phyloP scores from a whole-genome alignment of 2,888 invertebrate genomes.

The Neoscelio sp. region DNA sequence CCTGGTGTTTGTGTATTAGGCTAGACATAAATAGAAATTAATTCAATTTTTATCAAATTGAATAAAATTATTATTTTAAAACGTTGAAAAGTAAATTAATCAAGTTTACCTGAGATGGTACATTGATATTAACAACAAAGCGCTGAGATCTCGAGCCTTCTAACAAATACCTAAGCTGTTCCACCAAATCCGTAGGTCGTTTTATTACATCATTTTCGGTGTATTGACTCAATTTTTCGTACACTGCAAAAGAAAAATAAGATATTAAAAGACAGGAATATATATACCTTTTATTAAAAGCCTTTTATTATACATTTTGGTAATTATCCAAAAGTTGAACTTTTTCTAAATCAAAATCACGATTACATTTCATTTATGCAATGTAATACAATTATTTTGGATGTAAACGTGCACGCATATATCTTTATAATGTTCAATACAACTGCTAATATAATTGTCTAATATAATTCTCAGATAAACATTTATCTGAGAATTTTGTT shows the following conservation, averaged over 20 bases:
- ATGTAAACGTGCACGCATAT: too few relatives aligned
- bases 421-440: too few relatives aligned
- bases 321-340: too few relatives aligned
- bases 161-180: conserved; percentile 79
- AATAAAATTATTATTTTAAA: conserved; percentile 11
- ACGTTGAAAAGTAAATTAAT: not conserved
- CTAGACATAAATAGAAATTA: conserved; percentile 64
- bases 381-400: too few relatives aligned
- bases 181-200: conserved; percentile 77
- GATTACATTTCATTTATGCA: too few relatives aligned
- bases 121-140: conserved; percentile 81
- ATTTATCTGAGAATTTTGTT: too few relatives aligned
- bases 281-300: not conserved
- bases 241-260: conserved; percentile 72
- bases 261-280: not conserved
- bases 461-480: too few relatives aligned
- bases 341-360: too few relatives aligned
- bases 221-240: conserved; percentile 76
- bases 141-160: conserved; percentile 79
- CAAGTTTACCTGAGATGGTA: conserved; percentile 77
- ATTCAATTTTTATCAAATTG: not conserved
- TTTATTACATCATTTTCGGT: conserved; percentile 77
- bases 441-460: too few relatives aligned
- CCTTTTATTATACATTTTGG: too few relatives aligned
- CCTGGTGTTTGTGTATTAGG: conserved; percentile 71